Evolutionary conservation across 2,113 vertebrate genomes (phyloP).

Genomic region (Numida meleagris): DNA sequence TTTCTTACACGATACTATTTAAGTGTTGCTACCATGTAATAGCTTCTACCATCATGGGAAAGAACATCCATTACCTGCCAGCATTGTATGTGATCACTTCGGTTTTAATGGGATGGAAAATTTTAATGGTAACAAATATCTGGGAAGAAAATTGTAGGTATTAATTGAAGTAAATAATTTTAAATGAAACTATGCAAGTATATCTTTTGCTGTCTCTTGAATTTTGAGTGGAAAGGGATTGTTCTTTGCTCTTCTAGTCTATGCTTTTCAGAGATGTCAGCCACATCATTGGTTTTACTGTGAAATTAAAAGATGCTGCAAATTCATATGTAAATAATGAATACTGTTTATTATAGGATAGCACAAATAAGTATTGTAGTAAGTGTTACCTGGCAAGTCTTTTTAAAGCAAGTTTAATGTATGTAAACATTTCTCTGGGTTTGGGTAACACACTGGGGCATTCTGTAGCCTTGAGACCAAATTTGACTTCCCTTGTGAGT

Average conservation of each 20-base stretch:
- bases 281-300: neutral
- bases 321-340: neutral
- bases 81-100: neutral
- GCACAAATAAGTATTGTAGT: neutral
- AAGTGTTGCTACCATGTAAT: neutral
- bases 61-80: neutral
- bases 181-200: neutral
- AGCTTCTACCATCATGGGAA: fast-evolving
- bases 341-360: neutral
- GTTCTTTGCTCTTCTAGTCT: neutral
- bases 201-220: neutral
- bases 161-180: neutral
- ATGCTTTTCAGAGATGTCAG: neutral
- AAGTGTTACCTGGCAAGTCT: neutral
- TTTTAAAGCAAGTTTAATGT: neutral
- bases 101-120: neutral
- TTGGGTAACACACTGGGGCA: neutral
- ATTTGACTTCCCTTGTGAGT: neutral
- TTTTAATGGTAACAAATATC: neutral
- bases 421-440: neutral
- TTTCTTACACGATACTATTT: neutral
- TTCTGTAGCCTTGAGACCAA: neutral
- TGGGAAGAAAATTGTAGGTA: neutral
- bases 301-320: neutral
- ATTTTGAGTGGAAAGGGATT: neutral